Base-by-base conservation (phyloP, 2,113 vertebrate genomes). In the Sorex araneus region DNA sequence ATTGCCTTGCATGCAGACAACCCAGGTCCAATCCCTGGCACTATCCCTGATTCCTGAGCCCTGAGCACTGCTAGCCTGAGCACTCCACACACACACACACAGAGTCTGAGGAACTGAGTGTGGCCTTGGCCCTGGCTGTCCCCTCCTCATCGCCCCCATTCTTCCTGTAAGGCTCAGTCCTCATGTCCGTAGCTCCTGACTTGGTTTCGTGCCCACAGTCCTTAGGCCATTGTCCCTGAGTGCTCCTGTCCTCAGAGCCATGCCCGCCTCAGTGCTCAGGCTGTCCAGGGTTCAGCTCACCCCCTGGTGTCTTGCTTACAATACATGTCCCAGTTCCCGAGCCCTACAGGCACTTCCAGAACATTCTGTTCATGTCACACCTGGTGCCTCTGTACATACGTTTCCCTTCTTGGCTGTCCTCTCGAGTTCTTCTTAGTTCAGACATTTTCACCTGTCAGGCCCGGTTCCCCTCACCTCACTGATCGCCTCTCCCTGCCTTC, bases 351-450 rank as follows among this genome's bases (percentile, higher is more conserved):
- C 13, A 64, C 34, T 7, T 74, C 36, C 9, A n/a, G 78, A 36
- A 45, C 15, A 28, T 5, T 4, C 36, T 45, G 32, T 2, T 18
- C 45, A 3, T 47, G 73, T 60, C 13, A 0, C 16, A 21, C 36
- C 60, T 47, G 30, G 34, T n/a, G 71, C 54, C 75, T 92, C 73
- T 78, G 79, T 54, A 63, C 21, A 47, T 1, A 7, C 75, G 4
- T 8, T 21, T 79, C 87, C 63, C 32, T 47, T 77, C 74, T 23
- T 34, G 54, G n/a, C 23, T 50, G 71, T 43, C 13, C 15, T 87
- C 15, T 87, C 84, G 64, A 36, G 76, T n/a, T 36, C 67, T 40
- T 89, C 67, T 66, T 71, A 67, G 85, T 50, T 76, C 76, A 79
- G 27, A 75, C 30, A 27, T 4, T 8, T 23, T 69, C 34, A 28